Evolutionary conservation across 2,797 vertebrate genomes (phyloP).

Genomic region (Erithacus rubecula): DNA sequence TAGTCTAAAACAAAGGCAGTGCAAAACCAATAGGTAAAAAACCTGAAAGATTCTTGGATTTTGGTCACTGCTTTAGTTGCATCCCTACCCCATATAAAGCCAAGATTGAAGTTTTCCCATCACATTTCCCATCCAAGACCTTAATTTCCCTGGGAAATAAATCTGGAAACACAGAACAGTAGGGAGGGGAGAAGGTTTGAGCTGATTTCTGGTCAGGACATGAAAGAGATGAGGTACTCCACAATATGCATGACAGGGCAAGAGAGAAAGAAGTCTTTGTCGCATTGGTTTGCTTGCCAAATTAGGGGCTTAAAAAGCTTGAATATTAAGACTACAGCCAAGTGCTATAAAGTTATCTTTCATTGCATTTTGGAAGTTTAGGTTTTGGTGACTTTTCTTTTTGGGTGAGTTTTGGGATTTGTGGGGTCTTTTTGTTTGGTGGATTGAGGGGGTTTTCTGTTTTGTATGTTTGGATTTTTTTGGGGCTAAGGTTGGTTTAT

Average conservation of each 20-base stretch:
- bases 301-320: background rate
- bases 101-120: background rate
- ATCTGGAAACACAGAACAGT: background rate
- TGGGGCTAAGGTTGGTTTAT: background rate
- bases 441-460: accelerated
- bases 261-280: background rate
- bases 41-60: background rate
- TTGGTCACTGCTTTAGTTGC: background rate
- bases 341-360: background rate
- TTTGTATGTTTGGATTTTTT: background rate
- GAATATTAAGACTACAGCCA: background rate
- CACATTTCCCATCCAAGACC: background rate
- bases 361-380: background rate
- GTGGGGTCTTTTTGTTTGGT: background rate
- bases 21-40: background rate
- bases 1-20: background rate
- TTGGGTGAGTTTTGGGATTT: background rate
- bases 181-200: background rate
- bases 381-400: background rate
- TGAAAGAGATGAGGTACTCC: background rate
- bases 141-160: background rate
- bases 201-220: background rate
- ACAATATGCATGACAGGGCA: accelerated
- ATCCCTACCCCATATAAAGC: background rate
- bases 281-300: background rate